Conservation (phyloP, 2,797 vertebrate genomes). For the Acestrorhynchus altus region DNA sequence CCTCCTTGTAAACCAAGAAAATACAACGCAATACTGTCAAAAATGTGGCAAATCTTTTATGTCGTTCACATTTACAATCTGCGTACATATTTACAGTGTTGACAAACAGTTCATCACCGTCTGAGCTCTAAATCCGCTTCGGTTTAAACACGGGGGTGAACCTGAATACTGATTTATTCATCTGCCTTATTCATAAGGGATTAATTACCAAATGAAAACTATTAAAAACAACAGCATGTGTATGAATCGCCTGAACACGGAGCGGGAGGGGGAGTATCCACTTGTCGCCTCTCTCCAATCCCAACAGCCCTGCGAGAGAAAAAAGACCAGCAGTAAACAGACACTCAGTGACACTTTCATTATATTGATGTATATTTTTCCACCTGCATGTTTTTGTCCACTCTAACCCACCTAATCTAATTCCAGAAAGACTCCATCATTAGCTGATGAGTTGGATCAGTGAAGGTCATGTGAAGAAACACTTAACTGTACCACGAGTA, state of each 20-base stretch:
- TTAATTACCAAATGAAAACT: background rate
- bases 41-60: background rate
- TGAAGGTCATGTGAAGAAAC: background rate
- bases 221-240: background rate
- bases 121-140: background rate
- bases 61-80: background rate
- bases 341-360: conserved; percentile 1
- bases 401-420: background rate
- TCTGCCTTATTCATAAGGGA: background rate
- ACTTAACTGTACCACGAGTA: background rate
- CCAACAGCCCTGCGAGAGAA: conserved; percentile 25
- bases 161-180: background rate
- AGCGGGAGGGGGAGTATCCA: background rate
- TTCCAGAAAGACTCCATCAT: conserved; percentile 2
- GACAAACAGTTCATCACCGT: background rate
- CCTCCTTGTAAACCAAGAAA: no score
- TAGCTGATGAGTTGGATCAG: background rate
- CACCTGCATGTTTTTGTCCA: background rate
- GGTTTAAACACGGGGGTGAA: no score
- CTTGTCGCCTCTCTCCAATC: background rate
- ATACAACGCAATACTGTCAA: no score
- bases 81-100: background rate
- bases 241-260: background rate
- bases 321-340: background rate
- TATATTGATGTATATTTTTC: background rate